Evolutionary conservation across 2,113 vertebrate genomes (phyloP).

Genomic region (Macrotis lagotis): DNA sequence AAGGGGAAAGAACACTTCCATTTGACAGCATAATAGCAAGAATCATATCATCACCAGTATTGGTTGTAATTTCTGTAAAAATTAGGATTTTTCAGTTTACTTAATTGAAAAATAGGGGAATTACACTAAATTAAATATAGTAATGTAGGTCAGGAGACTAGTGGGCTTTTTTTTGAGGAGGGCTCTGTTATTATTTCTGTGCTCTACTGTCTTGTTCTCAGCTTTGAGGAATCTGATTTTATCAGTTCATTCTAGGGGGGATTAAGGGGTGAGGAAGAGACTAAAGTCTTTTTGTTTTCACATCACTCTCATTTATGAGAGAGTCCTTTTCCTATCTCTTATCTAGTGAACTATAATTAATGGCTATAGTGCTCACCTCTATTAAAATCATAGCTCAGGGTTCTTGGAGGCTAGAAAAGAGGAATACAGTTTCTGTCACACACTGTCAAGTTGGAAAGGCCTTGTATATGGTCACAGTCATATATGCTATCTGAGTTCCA

Average conservation of each 20-base stretch:
- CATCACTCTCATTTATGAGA: not conserved
- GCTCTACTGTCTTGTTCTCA: not conserved
- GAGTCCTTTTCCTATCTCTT: not conserved
- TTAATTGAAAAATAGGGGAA: constrained; percentile 19
- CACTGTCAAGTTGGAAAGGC: not conserved
- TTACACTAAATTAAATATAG: not conserved
- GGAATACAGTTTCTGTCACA: not conserved
- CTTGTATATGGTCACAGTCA: not conserved
- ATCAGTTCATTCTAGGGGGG: not conserved
- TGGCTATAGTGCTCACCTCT: not conserved
- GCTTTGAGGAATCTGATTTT: not conserved
- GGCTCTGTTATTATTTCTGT: not conserved
- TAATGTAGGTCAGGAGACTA: not conserved
- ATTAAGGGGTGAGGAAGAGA: not conserved
- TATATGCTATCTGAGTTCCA: not conserved
- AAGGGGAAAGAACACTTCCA: constrained; percentile 21
- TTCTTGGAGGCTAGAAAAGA: not conserved
- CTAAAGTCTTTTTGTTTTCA: not conserved
- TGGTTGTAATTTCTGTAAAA: constrained; percentile 31
- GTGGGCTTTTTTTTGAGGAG: not conserved
- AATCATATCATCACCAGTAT: constrained; percentile 46
- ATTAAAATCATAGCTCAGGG: not conserved
- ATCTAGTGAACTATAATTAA: not conserved
- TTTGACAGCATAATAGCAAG: constrained; percentile 35
- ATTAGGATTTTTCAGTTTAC: constrained; percentile 29